Base-by-base conservation (phyloP, 2,113 vertebrate genomes). In the Chroicocephalus ridibundus region DNA sequence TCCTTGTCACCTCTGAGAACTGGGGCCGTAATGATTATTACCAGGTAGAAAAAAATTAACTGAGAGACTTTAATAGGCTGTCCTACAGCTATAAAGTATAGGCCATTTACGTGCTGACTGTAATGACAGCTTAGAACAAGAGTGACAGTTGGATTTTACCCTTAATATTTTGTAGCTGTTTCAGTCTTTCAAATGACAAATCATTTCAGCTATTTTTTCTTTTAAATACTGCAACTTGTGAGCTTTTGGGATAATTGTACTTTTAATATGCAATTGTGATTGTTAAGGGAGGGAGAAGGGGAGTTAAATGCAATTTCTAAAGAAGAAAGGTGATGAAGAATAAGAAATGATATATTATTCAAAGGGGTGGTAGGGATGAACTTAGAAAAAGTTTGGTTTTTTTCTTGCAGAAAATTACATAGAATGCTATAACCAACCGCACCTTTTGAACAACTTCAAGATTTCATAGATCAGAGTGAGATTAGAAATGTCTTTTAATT, bases 191-290 rank as follows among this genome's bases (percentile, higher is more conserved):
- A 86, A 76, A 90, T 54, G 31, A 47, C 5, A 79, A 90, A 68
- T 15, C 2, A 22, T 54, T 75, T 60, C n/a, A 26, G 15, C 17
- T 19, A 6, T 49, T 38, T 14, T 36, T 29, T 62, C 38, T 74
- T 40, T 42, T 4, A 11, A 52, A 17, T 61, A 60, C 3, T 0
- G 0, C 17, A 51, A 14, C 5, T 21, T 76, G 44, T 66, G 57
- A 86, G 8, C 15, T 64, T 85, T 91, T 71, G 15, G 32, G 16
- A 71, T 82, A 82, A 88, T 49, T 62, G 13, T 51, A 75, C 21
- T 62, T 46, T 49, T 68, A 79, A 72, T 54, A 49, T 5, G 5
- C 27, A 34, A 5, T 64, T 83, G 38, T 89, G 52, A 68, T 64
- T 54, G 14, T 29, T 80, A 38, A 60, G 31, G 26, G 51, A 89